These are phyloP conservation scores for Hedychridium roseum DNA, from an alignment of 2,888 invertebrate species.

Conservation along the genomic window DNA sequence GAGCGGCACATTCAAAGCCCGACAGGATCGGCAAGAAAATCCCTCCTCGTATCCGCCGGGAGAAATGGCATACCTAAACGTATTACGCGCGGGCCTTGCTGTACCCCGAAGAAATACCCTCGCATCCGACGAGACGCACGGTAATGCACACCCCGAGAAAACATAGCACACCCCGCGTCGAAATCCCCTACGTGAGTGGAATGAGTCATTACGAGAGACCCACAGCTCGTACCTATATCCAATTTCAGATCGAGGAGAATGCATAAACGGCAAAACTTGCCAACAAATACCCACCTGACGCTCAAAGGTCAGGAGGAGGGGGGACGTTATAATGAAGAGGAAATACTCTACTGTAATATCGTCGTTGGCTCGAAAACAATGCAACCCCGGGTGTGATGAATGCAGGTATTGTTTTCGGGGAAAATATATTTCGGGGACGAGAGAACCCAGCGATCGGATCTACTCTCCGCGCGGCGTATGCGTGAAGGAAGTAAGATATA, in stretches of 20 bases:
- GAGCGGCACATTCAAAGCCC: no score
- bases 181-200: neutral
- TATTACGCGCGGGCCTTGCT: constrained; percentile 22
- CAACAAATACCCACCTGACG: neutral
- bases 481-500: constrained; percentile 28
- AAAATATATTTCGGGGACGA: no score
- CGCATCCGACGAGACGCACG: neutral
- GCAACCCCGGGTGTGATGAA: no score
- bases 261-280: neutral
- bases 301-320: no score
- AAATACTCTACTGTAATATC: no score
- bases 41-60: constrained; percentile 16
- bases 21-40: constrained; percentile 32
- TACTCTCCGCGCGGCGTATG: constrained; percentile 20
- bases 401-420: no score
- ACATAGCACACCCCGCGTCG: neutral
- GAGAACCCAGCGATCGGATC: no score
- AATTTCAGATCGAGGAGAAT: neutral
- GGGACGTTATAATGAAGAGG: no score
- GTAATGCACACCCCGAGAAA: neutral
- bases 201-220: neutral
- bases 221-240: neutral
- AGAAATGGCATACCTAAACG: constrained; percentile 26
- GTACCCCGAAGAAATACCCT: constrained; percentile 6
- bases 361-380: no score